Evolutionary conservation across 2,113 vertebrate species (phyloP).

Genomic region (Chloroceryle aenea): DNA sequence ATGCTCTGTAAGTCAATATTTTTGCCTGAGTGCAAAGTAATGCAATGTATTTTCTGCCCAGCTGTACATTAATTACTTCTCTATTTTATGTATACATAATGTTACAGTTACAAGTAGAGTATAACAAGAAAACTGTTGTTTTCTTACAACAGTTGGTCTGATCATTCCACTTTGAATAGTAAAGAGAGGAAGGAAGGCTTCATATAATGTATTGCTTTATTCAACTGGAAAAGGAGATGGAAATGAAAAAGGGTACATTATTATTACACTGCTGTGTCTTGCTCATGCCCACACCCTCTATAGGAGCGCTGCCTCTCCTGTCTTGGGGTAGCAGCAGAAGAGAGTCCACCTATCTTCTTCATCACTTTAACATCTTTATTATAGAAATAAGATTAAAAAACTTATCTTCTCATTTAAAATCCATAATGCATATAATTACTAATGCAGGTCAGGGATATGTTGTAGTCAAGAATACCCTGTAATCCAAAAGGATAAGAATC

Average conservation of each 20-base stretch:
- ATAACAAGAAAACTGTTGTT: too few relatives aligned
- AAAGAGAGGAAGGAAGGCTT: not conserved
- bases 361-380: not conserved
- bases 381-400: not conserved
- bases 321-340: not conserved
- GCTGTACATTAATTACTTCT: not conserved
- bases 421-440: not conserved
- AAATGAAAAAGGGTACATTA: not conserved
- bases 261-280: not conserved
- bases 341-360: not conserved
- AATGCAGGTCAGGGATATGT: not conserved
- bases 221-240: not conserved
- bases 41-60: not conserved
- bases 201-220: not conserved
- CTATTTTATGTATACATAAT: not conserved
- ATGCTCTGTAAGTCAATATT: not conserved
- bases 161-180: not conserved
- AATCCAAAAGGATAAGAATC: not conserved
- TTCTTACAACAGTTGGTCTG: not conserved
- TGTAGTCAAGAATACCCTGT: not conserved
- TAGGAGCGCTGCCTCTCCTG: not conserved
- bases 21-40: not conserved
- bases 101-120: not conserved
- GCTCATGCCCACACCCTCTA: accelerated
- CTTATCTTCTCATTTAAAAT: not conserved